These are phyloP conservation scores for Camponotus pennsylvanicus DNA, from an alignment of 1,140 invertebrate genomes.

Conservation along the genomic window DNA sequence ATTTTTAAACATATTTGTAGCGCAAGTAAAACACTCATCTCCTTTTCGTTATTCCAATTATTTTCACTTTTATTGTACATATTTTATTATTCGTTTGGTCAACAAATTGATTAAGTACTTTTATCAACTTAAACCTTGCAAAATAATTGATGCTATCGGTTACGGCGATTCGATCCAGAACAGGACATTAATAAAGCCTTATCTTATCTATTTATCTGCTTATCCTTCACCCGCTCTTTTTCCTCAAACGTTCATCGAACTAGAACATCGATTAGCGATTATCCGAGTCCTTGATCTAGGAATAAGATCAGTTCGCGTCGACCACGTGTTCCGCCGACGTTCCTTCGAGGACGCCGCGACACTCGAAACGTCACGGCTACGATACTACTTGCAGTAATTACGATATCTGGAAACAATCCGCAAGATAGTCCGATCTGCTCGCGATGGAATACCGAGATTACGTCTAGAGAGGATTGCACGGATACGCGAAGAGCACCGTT, in stretches of 20 bases:
- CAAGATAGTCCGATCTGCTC: conserved; percentile 65
- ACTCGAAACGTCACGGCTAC: conserved; percentile 29
- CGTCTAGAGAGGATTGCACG: conserved; percentile 15
- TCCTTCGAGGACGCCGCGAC: conserved; percentile 26
- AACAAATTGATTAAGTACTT: neutral
- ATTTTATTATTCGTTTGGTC: too few relatives aligned
- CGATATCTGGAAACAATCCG: conserved; percentile 62
- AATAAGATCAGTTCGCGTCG: conserved; percentile 65
- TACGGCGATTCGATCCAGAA: conserved; percentile 18
- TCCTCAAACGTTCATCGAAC: conserved; percentile 62
- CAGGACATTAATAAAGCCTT: conserved; percentile 3
- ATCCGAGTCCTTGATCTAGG: conserved; percentile 60
- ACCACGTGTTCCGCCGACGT: conserved; percentile 32
- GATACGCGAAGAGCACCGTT: conserved; percentile 21
- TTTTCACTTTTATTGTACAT: conserved; percentile 4
- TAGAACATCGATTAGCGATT: conserved; percentile 68
- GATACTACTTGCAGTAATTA: conserved; percentile 67
- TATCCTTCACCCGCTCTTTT: conserved; percentile 37
- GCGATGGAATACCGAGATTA: conserved; percentile 58
- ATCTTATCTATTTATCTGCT: conserved; percentile 9
- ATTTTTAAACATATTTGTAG: neutral
- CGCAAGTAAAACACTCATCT: neutral
- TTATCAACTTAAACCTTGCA: neutral
- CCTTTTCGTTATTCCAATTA: neutral
- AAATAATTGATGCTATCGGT: conserved; percentile 23